Conservation (phyloP, 2,888 invertebrate species). For the Sclerodermus sp. region DNA sequence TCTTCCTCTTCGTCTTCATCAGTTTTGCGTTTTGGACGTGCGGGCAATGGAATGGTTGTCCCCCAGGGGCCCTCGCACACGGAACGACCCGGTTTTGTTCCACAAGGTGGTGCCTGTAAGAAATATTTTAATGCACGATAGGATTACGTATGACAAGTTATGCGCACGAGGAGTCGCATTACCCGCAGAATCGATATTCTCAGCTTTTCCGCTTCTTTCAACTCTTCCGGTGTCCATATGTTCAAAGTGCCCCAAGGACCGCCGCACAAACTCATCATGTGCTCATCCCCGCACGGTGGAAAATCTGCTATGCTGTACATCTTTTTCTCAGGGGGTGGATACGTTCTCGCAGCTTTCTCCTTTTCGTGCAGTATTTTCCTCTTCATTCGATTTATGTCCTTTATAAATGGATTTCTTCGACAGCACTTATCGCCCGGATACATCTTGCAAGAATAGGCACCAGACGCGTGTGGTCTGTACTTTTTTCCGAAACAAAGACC, state of each 20-base stretch:
- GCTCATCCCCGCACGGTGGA: slow-evolving; percentile 36
- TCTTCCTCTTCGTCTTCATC: slow-evolving; percentile 26
- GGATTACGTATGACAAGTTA: not conserved
- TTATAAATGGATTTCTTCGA: slow-evolving; percentile 33
- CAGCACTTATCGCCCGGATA: slow-evolving; percentile 32
- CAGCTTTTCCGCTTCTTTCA: slow-evolving; percentile 27
- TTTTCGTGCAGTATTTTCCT: slow-evolving; percentile 8
- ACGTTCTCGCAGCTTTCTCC: not conserved
- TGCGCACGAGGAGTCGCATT: not conserved
- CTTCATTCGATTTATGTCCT: slow-evolving; percentile 17
- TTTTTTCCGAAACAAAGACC: slow-evolving; percentile 38
- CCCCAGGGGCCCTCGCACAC: slow-evolving; percentile 35
- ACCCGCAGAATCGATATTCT: slow-evolving; percentile 18
- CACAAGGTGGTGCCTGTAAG: slow-evolving; percentile 36
- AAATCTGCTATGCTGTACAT: slow-evolving; percentile 36
- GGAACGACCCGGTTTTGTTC: slow-evolving; percentile 32
- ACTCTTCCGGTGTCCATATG: slow-evolving; percentile 28
- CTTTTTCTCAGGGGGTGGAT: slow-evolving; percentile 15
- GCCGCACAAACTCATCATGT: slow-evolving; percentile 34
- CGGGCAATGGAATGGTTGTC: slow-evolving; percentile 17
- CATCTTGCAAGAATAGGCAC: slow-evolving; percentile 33
- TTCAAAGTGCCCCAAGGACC: slow-evolving; percentile 36
- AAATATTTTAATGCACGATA: not conserved
- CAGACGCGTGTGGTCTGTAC: slow-evolving; percentile 29
- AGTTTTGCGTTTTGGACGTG: slow-evolving; percentile 12